Evolutionary conservation across 2,113 vertebrate species (phyloP).

Genomic region (Galemys pyrenaicus): DNA sequence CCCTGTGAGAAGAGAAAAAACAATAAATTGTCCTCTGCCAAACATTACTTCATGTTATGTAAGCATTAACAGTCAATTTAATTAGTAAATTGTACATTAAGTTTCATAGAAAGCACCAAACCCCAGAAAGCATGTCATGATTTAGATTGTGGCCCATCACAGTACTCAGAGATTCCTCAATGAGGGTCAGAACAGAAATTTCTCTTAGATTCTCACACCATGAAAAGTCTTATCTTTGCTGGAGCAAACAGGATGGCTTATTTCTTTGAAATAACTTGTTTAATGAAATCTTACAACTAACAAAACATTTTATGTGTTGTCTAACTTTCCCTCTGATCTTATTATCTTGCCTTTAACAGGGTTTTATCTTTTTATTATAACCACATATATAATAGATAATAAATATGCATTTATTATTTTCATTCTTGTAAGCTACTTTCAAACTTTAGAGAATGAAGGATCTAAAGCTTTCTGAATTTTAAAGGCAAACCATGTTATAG

Average conservation of each 20-base stretch:
- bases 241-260: neutral
- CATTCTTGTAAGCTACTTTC: neutral
- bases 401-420: neutral
- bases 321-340: neutral
- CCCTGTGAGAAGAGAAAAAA: conserved; percentile 83
- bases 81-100: neutral
- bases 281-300: neutral
- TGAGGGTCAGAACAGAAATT: neutral
- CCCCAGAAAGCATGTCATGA: neutral
- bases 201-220: neutral
- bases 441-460: neutral
- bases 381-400: neutral
- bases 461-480: neutral
- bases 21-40: neutral
- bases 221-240: neutral
- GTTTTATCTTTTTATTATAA: neutral
- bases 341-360: conserved; percentile 5
- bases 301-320: neutral
- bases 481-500: neutral
- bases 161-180: neutral
- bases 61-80: neutral
- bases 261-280: neutral
- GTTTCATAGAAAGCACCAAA: neutral
- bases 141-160: no score
- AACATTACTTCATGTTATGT: neutral